Conservation (phyloP, 2,888 invertebrate genomes). For the Dione vanillae region DNA sequence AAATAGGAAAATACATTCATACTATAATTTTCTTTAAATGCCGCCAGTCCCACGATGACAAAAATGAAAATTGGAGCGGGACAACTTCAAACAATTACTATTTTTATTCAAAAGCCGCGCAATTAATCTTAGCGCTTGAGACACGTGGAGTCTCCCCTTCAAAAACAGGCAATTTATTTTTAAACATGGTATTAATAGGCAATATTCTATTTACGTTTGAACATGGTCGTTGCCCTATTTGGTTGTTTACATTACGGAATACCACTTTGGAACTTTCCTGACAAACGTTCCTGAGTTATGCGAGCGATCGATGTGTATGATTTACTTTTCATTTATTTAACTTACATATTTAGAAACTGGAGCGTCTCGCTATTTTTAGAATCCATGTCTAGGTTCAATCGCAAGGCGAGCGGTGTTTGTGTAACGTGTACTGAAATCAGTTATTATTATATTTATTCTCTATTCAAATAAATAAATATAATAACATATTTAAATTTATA, state of each 20-base stretch:
- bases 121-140: conserved; percentile 67
- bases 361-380: conserved; percentile 25
- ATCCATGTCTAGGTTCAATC: conserved; percentile 34
- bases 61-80: conserved; percentile 34
- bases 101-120: conserved; percentile 51
- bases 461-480: too few relatives aligned
- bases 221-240: conserved; percentile 82
- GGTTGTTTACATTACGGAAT: conserved; percentile 78
- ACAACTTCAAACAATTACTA: conserved; percentile 49
- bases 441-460: neutral
- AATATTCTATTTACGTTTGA: conserved; percentile 73
- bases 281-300: conserved; percentile 31
- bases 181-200: conserved; percentile 72
- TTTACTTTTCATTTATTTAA: conserved; percentile 29
- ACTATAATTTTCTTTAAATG: conserved; percentile 15
- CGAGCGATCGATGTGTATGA: conserved; percentile 14
- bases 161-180: conserved; percentile 68
- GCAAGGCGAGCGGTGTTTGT: conserved; percentile 20
- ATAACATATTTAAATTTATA: neutral
- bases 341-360: conserved; percentile 25
- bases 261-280: conserved; percentile 3
- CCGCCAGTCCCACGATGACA: conserved; percentile 27
- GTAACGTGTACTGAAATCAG: neutral
- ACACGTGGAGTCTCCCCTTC: conserved; percentile 71
- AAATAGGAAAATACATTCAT: neutral